phyloP scores from a whole-genome alignment of 2,888 invertebrate species.

The Terebella lapidaria region DNA sequence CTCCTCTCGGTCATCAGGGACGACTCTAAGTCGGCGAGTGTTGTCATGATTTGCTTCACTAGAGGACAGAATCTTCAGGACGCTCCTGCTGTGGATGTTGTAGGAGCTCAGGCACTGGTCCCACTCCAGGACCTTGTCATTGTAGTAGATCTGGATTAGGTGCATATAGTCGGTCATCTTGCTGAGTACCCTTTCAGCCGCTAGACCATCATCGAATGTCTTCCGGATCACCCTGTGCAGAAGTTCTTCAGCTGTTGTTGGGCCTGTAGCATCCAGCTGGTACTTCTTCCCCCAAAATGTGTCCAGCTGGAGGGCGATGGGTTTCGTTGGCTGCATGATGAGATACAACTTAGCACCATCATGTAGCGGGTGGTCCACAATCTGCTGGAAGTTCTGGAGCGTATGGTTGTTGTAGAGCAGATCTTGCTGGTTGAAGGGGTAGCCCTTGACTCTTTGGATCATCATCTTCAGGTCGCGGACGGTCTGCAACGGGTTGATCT shows the following conservation, averaged over 20 bases:
- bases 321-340: constrained; percentile 30
- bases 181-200: no score
- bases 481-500: neutral
- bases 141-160: neutral
- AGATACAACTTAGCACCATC: neutral
- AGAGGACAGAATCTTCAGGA: neutral
- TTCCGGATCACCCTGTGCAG: constrained; percentile 1
- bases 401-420: constrained; percentile 3
- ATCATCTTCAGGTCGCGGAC: constrained; percentile 2
- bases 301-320: constrained; percentile 32
- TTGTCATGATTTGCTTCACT: neutral
- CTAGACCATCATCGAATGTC: neutral
- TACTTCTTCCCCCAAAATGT: constrained; percentile 45
- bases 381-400: neutral
- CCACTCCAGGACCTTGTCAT: neutral
- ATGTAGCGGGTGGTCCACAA: constrained; percentile 1
- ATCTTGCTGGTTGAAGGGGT: constrained; percentile 2
- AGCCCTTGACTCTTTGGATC: neutral
- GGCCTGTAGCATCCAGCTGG: constrained; percentile 35
- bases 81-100: neutral
- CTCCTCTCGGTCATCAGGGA: no score
- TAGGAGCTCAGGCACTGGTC: neutral
- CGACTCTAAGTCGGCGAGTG: no score
- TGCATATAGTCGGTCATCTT: no score
- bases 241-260: constrained; percentile 20